phyloP scores from a whole-genome alignment of 1,140 invertebrate genomes.

The Sitophilus oryzae region DNA sequence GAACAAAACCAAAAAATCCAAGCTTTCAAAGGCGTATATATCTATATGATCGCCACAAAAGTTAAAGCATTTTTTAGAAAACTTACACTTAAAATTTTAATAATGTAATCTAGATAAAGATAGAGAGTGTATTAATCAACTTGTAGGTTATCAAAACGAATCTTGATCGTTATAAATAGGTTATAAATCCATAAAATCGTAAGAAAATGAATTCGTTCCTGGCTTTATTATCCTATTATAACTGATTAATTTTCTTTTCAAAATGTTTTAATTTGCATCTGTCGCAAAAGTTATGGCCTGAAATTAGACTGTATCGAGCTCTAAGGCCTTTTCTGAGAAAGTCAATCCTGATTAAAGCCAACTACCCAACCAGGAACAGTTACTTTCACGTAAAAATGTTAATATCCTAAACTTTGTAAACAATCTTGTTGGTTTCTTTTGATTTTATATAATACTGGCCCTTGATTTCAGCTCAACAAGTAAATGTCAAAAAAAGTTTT shows the following conservation, averaged over 20 bases:
- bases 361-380: neutral
- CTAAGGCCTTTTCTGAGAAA: conserved; percentile 19
- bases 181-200: conserved; percentile 15
- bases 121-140: no score
- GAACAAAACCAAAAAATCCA: no score
- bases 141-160: no score
- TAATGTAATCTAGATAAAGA: no score
- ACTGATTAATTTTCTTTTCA: conserved; percentile 24
- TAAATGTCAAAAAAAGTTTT: no score
- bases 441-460: no score
- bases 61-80: no score
- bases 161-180: neutral
- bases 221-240: conserved; percentile 23
- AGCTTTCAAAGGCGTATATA: no score
- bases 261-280: conserved; percentile 26
- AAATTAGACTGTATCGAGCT: conserved; percentile 25
- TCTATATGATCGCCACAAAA: no score
- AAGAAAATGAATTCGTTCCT: conserved; percentile 14
- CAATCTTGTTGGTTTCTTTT: neutral
- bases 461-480: no score
- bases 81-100: no score
- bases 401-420: neutral
- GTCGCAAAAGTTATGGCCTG: conserved; percentile 23
- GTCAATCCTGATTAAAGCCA: conserved; percentile 15
- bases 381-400: neutral